Percentiles rank a stretch among this genome's conserved stretches.
phyloP scores from a whole-genome alignment of 2,888 invertebrate genomes.

The Mesorhabditis belari region DNA sequence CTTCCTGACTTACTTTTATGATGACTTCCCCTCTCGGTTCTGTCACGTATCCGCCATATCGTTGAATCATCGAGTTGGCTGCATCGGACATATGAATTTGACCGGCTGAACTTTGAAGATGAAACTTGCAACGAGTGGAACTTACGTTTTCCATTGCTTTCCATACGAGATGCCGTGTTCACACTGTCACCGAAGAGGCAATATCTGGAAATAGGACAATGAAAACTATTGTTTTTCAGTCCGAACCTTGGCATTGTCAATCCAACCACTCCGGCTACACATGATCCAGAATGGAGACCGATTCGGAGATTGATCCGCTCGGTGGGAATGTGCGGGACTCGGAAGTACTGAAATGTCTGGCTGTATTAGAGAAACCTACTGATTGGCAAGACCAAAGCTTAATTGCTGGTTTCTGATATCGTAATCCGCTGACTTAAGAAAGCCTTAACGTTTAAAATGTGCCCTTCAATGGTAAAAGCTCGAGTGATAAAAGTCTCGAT shows the following conservation, averaged over 20 bases:
- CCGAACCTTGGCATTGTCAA: conserved; percentile 31
- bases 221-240: no score
- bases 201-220: conserved; percentile 28
- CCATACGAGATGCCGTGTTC: conserved; percentile 48
- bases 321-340: conserved; percentile 39
- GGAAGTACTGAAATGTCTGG: conserved; percentile 19
- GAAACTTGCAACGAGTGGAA: not conserved
- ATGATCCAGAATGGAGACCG: conserved; percentile 27
- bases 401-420: no score
- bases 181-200: conserved; percentile 49
- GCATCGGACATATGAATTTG: conserved; percentile 45
- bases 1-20: conserved; percentile 31
- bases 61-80: conserved; percentile 36
- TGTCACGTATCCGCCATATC: conserved; percentile 45
- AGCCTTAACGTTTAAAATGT: no score
- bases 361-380: no score
- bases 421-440: no score
- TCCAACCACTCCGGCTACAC: conserved; percentile 38
- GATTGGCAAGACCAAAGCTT: no score
- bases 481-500: no score
- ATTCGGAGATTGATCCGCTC: conserved; percentile 42
- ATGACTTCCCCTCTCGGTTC: conserved; percentile 47
- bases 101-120: conserved; percentile 25
- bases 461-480: no score
- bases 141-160: conserved; percentile 47